These are phyloP conservation scores for Pseudochaenichthys georgianus DNA, from an alignment of 2,797 vertebrate genomes.

Conservation along the genomic window DNA sequence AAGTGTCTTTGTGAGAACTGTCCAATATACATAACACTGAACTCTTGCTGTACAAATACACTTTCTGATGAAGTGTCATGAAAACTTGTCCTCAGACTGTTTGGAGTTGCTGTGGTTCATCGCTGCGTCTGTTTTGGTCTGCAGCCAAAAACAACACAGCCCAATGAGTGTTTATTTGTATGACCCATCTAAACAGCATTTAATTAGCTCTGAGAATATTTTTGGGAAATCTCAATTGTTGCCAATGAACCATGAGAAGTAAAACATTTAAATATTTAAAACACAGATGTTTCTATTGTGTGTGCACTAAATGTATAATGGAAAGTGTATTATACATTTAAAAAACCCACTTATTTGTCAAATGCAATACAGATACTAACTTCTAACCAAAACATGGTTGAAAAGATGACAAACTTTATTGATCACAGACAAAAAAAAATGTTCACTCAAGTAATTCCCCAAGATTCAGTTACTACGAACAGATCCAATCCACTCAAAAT, in stretches of 20 bases:
- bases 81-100: neutral
- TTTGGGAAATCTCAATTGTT: slow-evolving; percentile 5
- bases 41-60: neutral
- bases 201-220: neutral
- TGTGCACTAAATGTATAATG: too few relatives aligned
- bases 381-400: too few relatives aligned
- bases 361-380: too few relatives aligned
- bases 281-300: neutral
- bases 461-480: neutral
- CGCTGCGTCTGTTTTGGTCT: neutral
- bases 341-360: too few relatives aligned
- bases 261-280: neutral
- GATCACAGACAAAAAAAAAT: too few relatives aligned
- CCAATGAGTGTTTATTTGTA: neutral
- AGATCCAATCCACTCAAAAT: neutral
- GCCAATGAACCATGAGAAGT: neutral
- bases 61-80: neutral
- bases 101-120: neutral
- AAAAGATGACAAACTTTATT: too few relatives aligned
- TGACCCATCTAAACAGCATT: neutral
- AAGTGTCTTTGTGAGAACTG: neutral
- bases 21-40: neutral
- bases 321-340: too few relatives aligned
- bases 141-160: neutral
- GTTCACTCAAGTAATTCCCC: neutral